A percentile compares a stretch with the other conserved stretches of the same genome.
Conservation (phyloP, 2,888 invertebrate species). For the Temnothorax unifasciatus region DNA sequence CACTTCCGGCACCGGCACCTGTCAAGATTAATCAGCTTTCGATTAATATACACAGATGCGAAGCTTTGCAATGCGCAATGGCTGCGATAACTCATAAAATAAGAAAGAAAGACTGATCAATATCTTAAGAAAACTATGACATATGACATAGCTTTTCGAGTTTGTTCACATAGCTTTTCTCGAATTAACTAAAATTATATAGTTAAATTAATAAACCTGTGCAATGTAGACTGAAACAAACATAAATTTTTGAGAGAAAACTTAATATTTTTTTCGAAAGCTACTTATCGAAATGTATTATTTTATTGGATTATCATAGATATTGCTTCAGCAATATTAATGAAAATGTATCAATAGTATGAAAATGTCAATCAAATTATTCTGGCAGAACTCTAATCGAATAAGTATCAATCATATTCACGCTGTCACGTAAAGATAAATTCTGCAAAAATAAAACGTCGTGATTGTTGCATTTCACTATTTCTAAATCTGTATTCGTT, state of each 20-base stretch:
- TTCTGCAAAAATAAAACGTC: conserved; percentile 2
- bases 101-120: conserved; percentile 50
- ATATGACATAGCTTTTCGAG: background rate
- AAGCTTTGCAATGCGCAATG: conserved; percentile 60
- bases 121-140: conserved; percentile 45
- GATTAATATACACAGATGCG: conserved; percentile 66
- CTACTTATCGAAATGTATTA: background rate
- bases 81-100: conserved; percentile 57
- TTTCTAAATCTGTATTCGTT: conserved; percentile 21
- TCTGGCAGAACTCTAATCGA: background rate
- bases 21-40: conserved; percentile 67
- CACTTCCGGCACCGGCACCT: conserved; percentile 52
- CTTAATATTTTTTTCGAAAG: background rate
- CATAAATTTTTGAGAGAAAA: background rate
- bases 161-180: background rate
- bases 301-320: background rate
- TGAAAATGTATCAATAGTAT: background rate
- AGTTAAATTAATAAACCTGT: background rate
- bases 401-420: conserved; percentile 34
- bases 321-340: background rate
- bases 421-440: background rate
- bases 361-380: conserved; percentile 9
- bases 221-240: background rate
- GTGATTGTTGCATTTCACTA: conserved; percentile 21
- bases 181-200: background rate